Percentiles rank a stretch among this genome's conserved stretches.
phyloP scores from a whole-genome alignment of 2,113 vertebrate species.

The Chaenocephalus aceratus region DNA sequence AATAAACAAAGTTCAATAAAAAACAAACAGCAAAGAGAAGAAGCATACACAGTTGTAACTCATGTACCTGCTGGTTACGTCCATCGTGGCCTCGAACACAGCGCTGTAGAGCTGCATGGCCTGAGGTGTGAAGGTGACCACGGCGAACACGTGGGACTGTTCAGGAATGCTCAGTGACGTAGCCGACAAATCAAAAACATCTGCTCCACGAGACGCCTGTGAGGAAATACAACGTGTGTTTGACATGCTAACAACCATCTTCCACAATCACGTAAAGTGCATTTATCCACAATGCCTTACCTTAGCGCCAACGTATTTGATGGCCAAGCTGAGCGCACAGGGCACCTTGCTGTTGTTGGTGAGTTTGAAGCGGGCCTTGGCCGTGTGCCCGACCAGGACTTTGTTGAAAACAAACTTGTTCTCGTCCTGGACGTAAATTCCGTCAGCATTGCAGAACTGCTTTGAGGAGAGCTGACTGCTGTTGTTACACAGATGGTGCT shows the following conservation, averaged over 20 bases:
- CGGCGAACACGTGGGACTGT: conserved; percentile 83
- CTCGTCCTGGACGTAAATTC: conserved; percentile 88
- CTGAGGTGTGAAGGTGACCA: conserved; percentile 86
- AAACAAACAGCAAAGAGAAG: neutral
- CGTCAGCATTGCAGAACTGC: conserved; percentile 69
- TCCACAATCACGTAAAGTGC: neutral
- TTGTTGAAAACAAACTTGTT: conserved; percentile 92
- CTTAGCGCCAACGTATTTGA: conserved; percentile 82
- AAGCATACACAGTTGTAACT: neutral
- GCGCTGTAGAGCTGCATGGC: conserved; percentile 86
- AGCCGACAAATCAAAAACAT: conserved; percentile 87
- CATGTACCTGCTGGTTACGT: conserved; percentile 83
- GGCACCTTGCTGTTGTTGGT: conserved; percentile 85
- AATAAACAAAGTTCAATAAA: no score
- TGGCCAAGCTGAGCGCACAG: conserved; percentile 81
- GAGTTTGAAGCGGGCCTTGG: conserved; percentile 89
- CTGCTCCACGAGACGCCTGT: conserved; percentile 67
- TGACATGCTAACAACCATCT: neutral
- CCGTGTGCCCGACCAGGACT: conserved; percentile 82
- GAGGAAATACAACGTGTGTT: neutral
- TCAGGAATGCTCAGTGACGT: conserved; percentile 81
- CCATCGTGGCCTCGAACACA: conserved; percentile 86
- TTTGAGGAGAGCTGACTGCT: conserved; percentile 76
- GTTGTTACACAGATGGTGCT: conserved; percentile 88
- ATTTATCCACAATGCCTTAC: conserved; percentile 71